phyloP scores from a whole-genome alignment of 2,113 vertebrate species.

The Actinemys pallida region DNA sequence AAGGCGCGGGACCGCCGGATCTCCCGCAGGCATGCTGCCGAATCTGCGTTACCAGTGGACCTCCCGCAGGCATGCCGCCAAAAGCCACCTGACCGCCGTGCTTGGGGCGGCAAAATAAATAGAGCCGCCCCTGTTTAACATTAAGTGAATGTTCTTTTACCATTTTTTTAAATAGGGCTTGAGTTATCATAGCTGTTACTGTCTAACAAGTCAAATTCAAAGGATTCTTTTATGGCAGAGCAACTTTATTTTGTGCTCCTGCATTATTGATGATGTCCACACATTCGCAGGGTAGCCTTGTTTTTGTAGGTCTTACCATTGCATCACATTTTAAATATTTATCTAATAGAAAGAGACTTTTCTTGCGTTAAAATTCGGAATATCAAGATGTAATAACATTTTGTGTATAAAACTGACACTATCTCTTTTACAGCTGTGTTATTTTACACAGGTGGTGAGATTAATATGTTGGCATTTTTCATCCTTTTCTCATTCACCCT shows the following conservation, averaged over 20 bases:
- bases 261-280: background rate
- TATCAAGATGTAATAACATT: background rate
- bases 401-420: background rate
- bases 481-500: background rate
- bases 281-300: background rate
- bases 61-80: too few relatives aligned
- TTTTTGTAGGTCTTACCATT: background rate
- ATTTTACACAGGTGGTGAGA: background rate
- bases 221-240: background rate
- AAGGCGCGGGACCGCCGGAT: too few relatives aligned
- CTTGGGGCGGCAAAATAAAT: too few relatives aligned
- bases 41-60: too few relatives aligned
- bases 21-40: too few relatives aligned
- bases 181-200: background rate
- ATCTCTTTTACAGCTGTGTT: background rate
- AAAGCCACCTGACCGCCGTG: too few relatives aligned
- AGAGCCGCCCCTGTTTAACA: background rate
- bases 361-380: background rate
- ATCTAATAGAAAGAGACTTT: background rate
- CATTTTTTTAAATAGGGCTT: background rate
- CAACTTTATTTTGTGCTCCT: background rate
- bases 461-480: background rate
- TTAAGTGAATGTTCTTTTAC: background rate
- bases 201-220: background rate
- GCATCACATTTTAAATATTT: background rate